Evolutionary conservation across 2,113 vertebrate species (phyloP), one percentile per base, ranked within the genome.

Genomic region (Callocephalon fimbriatum): DNA sequence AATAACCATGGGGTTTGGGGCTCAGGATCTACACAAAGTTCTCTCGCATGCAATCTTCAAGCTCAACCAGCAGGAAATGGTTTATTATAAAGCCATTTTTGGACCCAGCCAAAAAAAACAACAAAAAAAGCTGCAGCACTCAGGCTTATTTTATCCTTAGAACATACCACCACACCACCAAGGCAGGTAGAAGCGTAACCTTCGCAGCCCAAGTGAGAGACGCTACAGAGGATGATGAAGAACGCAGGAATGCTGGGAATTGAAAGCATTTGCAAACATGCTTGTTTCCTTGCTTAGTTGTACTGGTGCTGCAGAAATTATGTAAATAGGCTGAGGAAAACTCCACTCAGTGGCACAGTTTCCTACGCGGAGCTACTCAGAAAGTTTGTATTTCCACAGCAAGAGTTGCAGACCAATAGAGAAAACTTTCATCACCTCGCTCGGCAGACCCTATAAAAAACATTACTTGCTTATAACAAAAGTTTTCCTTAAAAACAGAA

Each of bases 181-280:
- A 44, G 25, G 48, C 40, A 6, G 56, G 38, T 47, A 86, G 61
- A 88, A 86, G 45, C 1, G 4, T 37, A 78, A 72, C 80, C 82
- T 90, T 74, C 42, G 20, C 22, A 63, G 40, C 5, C 15, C 48
- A 72, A 53, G 58, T 7, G 4, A 67, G 71, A 51, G 23, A 66
- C 29, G 10, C 38, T 89, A 82, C 91, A 93, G 85, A 88, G 90
- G 90, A 96, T 62, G 79, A 86, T 88, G 73, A 93, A 67, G 72
- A 90, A 94, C 26, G 51, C 42, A 22, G 38, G 65, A 67, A 97
- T 17, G 76, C 31, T 35, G 59, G 22, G 82, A 90, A 95, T 66
- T 81, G 47, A 66, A 90, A 88, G 68, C 87, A 96, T 96, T 87
- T 91, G 88, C 90, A 95, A 94, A 94, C 76, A 70, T 6, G 32